Conservation (phyloP, 2,113 vertebrate species). For the Rousettus leschenaultii region DNA sequence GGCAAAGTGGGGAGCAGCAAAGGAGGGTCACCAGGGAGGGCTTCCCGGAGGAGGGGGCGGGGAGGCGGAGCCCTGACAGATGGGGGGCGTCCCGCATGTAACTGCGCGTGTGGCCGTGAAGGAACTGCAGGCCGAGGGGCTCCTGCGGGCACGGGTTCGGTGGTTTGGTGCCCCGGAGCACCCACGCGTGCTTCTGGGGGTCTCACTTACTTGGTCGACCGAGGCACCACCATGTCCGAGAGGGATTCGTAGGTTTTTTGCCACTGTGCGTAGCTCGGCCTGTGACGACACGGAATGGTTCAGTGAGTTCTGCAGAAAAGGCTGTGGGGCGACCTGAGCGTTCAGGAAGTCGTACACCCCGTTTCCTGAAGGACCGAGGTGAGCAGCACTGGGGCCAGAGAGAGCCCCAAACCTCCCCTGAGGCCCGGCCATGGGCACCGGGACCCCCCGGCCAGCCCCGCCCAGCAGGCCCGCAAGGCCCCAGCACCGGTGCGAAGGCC, state of each 20-base stretch:
- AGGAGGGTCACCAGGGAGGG: background rate
- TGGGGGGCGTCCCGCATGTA: too few relatives aligned
- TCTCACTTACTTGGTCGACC: slow-evolving; percentile 93
- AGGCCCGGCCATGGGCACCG: background rate
- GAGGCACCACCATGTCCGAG: slow-evolving; percentile 95
- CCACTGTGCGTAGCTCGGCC: slow-evolving; percentile 87
- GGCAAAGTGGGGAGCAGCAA: rapidly evolving
- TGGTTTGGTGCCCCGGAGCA: background rate
- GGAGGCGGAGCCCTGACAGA: background rate
- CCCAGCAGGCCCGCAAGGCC: background rate
- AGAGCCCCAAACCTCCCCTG: too few relatives aligned
- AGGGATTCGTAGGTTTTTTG: slow-evolving; percentile 94
- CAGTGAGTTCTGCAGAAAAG: background rate
- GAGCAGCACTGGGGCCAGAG: background rate
- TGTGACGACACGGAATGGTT: slow-evolving; percentile 67
- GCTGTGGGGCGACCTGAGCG: too few relatives aligned
- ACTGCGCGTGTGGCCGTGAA: rapidly evolving
- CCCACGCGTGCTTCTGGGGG: background rate
- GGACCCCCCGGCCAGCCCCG: background rate
- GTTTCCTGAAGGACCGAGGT: background rate
- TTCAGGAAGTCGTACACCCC: background rate
- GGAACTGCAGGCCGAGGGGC: background rate
- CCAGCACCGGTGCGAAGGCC: background rate
- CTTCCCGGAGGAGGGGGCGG: background rate
- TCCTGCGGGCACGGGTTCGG: too few relatives aligned